Conservation (phyloP, 1,140 invertebrate genomes). For the Psix sp. region DNA sequence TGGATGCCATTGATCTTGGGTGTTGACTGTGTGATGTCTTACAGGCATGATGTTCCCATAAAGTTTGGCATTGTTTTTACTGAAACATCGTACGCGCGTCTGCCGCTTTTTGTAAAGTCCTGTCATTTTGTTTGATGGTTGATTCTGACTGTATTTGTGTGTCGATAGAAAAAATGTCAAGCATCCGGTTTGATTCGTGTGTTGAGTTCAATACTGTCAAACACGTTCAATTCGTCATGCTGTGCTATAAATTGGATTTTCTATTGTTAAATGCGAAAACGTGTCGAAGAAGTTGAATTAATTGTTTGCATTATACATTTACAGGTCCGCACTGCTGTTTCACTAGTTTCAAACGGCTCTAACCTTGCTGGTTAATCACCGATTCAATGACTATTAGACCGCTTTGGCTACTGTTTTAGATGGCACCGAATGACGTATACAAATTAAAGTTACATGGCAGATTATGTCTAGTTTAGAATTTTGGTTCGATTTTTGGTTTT, state of each 20-base stretch:
- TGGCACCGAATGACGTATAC: too few species aligned
- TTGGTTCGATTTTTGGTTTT: not conserved
- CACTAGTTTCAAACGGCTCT: slow-evolving; percentile 10
- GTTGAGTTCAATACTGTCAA: not conserved
- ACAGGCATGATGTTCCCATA: slow-evolving; percentile 19
- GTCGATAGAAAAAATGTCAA: slow-evolving; percentile 1
- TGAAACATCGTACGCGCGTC: not conserved
- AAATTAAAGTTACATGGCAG: not conserved
- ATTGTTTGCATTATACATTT: too few species aligned
- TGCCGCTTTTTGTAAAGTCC: not conserved
- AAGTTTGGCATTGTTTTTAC: slow-evolving; percentile 4
- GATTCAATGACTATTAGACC: not conserved
- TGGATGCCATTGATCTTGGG: not conserved
- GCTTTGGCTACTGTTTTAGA: too few species aligned
- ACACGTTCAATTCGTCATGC: too few species aligned
- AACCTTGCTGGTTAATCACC: slow-evolving; percentile 13
- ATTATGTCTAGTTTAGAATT: too few species aligned
- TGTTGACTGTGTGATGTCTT: slow-evolving; percentile 1
- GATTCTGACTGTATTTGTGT: not conserved
- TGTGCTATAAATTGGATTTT: too few species aligned
- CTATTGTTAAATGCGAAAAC: too few species aligned
- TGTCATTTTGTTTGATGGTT: slow-evolving; percentile 8
- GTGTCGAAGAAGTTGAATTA: too few species aligned
- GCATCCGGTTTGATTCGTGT: not conserved
- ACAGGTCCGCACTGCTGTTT: slow-evolving; percentile 2